Base-by-base conservation (phyloP, 1,140 invertebrate species). In the Drosophila funebris region DNA sequence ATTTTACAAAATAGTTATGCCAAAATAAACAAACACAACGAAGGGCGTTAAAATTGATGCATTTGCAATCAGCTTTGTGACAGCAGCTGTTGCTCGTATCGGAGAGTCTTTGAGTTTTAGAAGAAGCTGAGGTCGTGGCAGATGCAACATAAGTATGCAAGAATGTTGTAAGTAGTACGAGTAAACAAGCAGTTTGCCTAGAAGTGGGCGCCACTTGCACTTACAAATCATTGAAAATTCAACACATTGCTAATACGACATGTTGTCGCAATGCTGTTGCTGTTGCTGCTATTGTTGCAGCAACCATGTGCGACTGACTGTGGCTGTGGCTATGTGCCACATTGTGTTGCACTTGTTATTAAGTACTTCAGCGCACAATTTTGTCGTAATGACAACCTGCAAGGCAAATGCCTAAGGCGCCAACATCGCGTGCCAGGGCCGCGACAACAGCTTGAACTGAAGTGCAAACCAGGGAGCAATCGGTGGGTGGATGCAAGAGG, bases 191-290 rank as follows among this genome's bases (percentile, higher is more conserved):
- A 8, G 52, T 61, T 76, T 39, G 56, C 41, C 62, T 64, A 63
- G 56, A 81, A 87, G 78, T 69, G 69, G 62, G 67, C 60, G 78
- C 66, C 52, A 44, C 73, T 60, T 41, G 46, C 76, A 85, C 82
- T 88, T 88, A 78, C 74, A 85, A 87, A 85, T 85, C 82, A 85
- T 85, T 85, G 74, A 88, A 85, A 85, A 85, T 85, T 85, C 82
- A 88, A 85, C 83, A 85, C 82, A 75, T 87, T 69, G 82, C 83
- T 87, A 78, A 85, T 85, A 76, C 78, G 78, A 87, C 75, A 85
- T 75, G 82, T 81, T 85, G 66, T 78, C 82, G 39, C 70, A 68
- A n/a, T 53, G 46, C 41, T 62, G 56, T 44, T 53, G 46, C 41
- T 61, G 56, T 44, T 60, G 56, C 63, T 72, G 75, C 58, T 84